These are phyloP conservation scores for Uropsilus gracilis DNA, from an alignment of 2,113 vertebrate species.

Conservation along the genomic window DNA sequence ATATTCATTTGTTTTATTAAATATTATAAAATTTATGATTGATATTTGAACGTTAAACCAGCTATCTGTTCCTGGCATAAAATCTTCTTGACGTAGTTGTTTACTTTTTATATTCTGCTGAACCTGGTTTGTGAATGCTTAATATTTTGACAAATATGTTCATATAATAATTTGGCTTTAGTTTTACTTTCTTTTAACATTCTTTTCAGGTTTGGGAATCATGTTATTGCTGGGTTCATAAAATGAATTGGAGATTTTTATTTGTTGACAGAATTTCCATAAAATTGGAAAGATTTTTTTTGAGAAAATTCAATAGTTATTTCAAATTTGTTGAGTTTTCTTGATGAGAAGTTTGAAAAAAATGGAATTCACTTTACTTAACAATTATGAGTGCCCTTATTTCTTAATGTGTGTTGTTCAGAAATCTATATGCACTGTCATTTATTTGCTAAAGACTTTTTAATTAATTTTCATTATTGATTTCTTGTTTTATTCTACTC, in stretches of 20 bases:
- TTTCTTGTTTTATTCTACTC: conserved; percentile 10
- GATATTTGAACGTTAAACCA: background rate
- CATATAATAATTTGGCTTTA: background rate
- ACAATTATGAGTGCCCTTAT: background rate
- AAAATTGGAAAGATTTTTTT: conserved; percentile 13
- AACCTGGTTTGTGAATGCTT: background rate
- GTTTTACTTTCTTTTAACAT: conserved; percentile 16
- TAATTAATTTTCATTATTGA: conserved; percentile 4
- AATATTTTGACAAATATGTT: conserved; percentile 5
- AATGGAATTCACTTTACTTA: background rate
- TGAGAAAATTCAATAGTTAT: conserved; percentile 1
- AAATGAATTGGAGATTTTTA: background rate
- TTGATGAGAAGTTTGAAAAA: conserved; percentile 4
- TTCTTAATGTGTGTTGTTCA: background rate
- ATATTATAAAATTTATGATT: background rate
- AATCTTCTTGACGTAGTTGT: background rate
- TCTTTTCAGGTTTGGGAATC: conserved; percentile 39
- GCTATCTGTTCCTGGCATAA: background rate
- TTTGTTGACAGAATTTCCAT: background rate
- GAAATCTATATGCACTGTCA: background rate
- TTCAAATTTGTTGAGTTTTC: background rate
- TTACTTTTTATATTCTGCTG: background rate
- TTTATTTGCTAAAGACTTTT: conserved; percentile 26
- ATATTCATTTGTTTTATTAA: background rate
- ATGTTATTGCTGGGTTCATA: background rate